Percentiles rank a stretch among this genome's conserved stretches.
phyloP scores from a whole-genome alignment of 1,140 invertebrate genomes.

The Chrysomallon squamiferum region DNA sequence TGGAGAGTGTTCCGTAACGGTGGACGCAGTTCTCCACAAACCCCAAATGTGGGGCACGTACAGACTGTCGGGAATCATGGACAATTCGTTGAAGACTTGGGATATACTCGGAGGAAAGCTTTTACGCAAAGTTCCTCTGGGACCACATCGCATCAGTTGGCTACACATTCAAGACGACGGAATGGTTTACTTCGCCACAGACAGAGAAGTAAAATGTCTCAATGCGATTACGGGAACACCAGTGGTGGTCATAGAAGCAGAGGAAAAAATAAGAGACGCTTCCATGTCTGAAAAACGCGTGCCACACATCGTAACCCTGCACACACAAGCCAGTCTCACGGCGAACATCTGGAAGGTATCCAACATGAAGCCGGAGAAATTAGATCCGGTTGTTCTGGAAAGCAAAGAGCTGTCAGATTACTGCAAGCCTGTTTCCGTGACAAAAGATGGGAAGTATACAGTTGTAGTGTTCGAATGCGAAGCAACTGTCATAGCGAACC shows the following conservation, averaged over 20 bases:
- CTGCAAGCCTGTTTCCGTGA: constrained; percentile 13
- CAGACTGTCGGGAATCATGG: constrained; percentile 7
- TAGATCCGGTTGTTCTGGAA: constrained; percentile 2
- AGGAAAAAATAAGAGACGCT: constrained; percentile 7
- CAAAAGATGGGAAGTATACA: constrained; percentile 20
- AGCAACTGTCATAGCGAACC: constrained; percentile 8
- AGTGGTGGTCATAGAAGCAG: neutral
- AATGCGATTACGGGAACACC: constrained; percentile 9
- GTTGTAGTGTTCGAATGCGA: constrained; percentile 17
- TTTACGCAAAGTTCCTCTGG: constrained; percentile 4
- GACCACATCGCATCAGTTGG: constrained; percentile 9
- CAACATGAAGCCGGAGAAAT: neutral
- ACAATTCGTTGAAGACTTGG: constrained; percentile 12
- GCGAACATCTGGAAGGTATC: constrained; percentile 5
- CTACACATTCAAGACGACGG: constrained; percentile 7
- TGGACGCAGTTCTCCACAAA: neutral
- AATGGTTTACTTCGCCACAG: constrained; percentile 8
- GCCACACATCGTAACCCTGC: constrained; percentile 8
- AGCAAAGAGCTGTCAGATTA: neutral
- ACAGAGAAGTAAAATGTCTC: constrained; percentile 4
- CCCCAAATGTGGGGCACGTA: constrained; percentile 1
- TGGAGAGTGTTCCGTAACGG: neutral
- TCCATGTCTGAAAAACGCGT: constrained; percentile 8
- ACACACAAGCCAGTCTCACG: neutral
- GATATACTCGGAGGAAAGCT: constrained; percentile 12